A percentile compares a stretch with the other conserved stretches of the same genome.
Evolutionary conservation across 2,888 invertebrate species (phyloP).

Genomic region (Artemia sp.): DNA sequence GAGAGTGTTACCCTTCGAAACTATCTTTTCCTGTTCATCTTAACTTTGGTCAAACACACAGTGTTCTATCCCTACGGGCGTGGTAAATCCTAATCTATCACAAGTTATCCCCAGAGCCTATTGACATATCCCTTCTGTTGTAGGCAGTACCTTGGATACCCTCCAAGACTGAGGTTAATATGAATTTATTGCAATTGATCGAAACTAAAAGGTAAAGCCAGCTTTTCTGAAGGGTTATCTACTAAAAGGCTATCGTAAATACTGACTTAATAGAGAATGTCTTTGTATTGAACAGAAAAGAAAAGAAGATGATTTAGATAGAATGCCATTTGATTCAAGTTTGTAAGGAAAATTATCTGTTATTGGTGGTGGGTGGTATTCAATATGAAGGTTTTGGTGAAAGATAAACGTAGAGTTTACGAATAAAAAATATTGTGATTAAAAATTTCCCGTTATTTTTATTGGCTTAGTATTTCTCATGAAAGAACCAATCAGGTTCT

Average conservation of each 20-base stretch:
- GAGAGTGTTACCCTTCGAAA: neutral
- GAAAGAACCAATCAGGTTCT: too few relatives aligned
- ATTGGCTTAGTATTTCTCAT: too few relatives aligned
- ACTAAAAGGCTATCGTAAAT: too few relatives aligned
- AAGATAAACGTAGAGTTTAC: too few relatives aligned
- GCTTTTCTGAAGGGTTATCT: neutral
- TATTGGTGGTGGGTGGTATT: too few relatives aligned
- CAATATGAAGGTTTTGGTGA: too few relatives aligned
- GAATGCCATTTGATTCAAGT: too few relatives aligned
- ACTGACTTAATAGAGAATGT: neutral
- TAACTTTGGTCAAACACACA: constrained; percentile 13
- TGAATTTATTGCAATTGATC: constrained; percentile 15
- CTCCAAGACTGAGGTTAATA: constrained; percentile 14
- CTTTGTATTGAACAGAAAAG: neutral
- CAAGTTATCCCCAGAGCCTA: constrained; percentile 1
- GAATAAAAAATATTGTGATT: too few relatives aligned
- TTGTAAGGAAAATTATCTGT: too few relatives aligned
- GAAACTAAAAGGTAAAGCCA: constrained; percentile 9
- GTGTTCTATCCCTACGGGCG: constrained; percentile 5
- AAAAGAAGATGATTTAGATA: too few relatives aligned
- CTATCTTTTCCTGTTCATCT: neutral
- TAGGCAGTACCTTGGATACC: neutral
- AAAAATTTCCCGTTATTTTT: too few relatives aligned
- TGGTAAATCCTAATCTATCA: constrained; percentile 11
- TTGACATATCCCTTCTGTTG: constrained; percentile 15